Evolutionary conservation across 2,113 vertebrate genomes (phyloP).

Genomic region (Tachysurus vachellii): DNA sequence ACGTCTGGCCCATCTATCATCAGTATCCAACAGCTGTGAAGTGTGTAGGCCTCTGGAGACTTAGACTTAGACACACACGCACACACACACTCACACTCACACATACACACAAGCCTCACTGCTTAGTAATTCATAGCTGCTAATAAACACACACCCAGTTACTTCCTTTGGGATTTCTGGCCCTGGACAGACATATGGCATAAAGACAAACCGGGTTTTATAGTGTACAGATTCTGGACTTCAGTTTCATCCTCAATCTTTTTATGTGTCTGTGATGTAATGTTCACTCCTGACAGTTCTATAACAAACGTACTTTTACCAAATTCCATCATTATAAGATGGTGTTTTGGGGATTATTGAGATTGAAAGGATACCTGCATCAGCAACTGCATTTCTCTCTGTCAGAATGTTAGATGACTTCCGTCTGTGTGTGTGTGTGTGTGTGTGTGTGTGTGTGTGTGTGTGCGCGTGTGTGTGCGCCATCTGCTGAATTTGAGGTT

Average conservation of each 20-base stretch:
- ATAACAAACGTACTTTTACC: not conserved
- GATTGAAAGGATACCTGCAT: slow-evolving; percentile 10
- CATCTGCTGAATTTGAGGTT: not conserved
- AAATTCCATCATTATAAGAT: slow-evolving; percentile 18
- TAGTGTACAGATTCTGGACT: slow-evolving; percentile 1
- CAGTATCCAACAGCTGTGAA: slow-evolving; percentile 17
- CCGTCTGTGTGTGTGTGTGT: slow-evolving; percentile 36
- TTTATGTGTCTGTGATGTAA: not conserved
- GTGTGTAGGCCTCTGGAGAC: slow-evolving; percentile 1
- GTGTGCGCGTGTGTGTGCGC: slow-evolving; percentile 59
- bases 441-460: slow-evolving; percentile 41
- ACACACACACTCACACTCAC: slow-evolving; percentile 17
- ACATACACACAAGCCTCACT: slow-evolving; percentile 5
- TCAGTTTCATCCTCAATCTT: not conserved
- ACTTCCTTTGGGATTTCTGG: slow-evolving; percentile 1
- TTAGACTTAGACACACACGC: not conserved
- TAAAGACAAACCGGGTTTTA: not conserved
- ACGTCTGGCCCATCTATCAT: slow-evolving; percentile 19
- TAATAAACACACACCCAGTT: slow-evolving; percentile 11
- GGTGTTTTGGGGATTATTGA: slow-evolving; percentile 14
- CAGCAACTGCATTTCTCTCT: not conserved
- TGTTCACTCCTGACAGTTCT: not conserved
- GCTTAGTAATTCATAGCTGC: slow-evolving; percentile 24
- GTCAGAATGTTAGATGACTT: slow-evolving; percentile 18
- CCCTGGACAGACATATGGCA: not conserved